Evolutionary conservation across 2,113 vertebrate genomes (phyloP), one percentile per base, ranked within the genome.

Genomic region (Ardeotis arabs): DNA sequence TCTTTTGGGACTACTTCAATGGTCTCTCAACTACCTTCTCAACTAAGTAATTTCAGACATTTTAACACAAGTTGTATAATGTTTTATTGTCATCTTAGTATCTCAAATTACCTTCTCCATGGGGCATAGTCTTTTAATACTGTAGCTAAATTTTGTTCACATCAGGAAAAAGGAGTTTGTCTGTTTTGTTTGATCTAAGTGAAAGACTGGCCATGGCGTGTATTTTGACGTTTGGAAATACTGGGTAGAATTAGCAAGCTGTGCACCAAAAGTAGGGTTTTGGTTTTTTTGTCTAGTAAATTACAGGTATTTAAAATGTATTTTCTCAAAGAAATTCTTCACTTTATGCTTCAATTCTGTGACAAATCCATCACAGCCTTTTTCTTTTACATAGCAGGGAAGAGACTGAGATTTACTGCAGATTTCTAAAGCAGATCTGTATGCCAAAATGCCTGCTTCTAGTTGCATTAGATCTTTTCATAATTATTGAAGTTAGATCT

Each of bases 201-300:
- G 60, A 84, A 93, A 81, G 87, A 87, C 72, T 85, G 72, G 53
- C 82, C 74, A 45, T 8, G 69, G 62, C 94, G 91, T 96, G 87
- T 93, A 84, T 96, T 84, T 90, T 91, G 87, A 95, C 83, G 84
- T 96, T 96, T 96, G 95, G 96, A 96, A 97, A 93, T 76, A 88
- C 87, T 83, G 92, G 83, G 29, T 94, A 95, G 93, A 96, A 97
- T 97, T 97, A 92, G 59, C 66, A 90, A 88, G 73, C 95, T 98
- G 79, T 78, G 25, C 79, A 94, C 88, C 82, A 95, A 95, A 97
- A 84, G 66, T 70, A 67, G 19, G 8, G 63, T 39, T 76, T 12
- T 55, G 10, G 23, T 69, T 4, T 90, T 73, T 92, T 62, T 92
- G 19, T 27, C 18, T 66, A 83, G 67, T 67, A 94, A 89, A 74